These are phyloP conservation scores for Xestia ashworthii DNA, from an alignment of 2,888 invertebrate species.

Conservation along the genomic window DNA sequence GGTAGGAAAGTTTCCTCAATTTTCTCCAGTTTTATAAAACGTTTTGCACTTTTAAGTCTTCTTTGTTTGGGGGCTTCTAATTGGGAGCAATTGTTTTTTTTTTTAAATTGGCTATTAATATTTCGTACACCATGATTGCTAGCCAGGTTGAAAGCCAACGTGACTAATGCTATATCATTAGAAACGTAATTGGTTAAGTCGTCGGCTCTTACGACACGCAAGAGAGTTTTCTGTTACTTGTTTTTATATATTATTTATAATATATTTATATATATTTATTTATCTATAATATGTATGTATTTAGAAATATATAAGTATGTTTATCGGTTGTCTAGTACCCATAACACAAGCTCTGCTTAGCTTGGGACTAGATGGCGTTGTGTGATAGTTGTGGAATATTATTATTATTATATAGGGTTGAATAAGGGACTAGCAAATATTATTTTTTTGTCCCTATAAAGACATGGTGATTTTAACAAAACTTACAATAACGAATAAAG, in stretches of 20 bases:
- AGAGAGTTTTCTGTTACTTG: not conserved
- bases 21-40: constrained; percentile 41
- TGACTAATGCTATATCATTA: constrained; percentile 33
- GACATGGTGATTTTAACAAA: not conserved
- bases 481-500: not conserved
- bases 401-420: too few relatives aligned
- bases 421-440: not conserved
- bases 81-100: constrained; percentile 24
- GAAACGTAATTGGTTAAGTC: constrained; percentile 21
- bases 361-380: too few relatives aligned
- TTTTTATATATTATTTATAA: too few relatives aligned
- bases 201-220: constrained; percentile 24
- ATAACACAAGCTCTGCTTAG: too few relatives aligned
- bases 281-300: too few relatives aligned
- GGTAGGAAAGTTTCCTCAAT: constrained; percentile 37
- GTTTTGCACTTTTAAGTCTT: constrained; percentile 36
- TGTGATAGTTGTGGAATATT: too few relatives aligned
- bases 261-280: too few relatives aligned
- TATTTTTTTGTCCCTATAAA: not conserved
- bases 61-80: constrained; percentile 9
- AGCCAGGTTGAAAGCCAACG: not conserved
- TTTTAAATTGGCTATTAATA: constrained; percentile 25
- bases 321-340: too few relatives aligned
- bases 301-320: too few relatives aligned
- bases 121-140: constrained; percentile 2